Evolutionary conservation across 2,113 vertebrate genomes (phyloP).

Genomic region (Saccopteryx leptura): DNA sequence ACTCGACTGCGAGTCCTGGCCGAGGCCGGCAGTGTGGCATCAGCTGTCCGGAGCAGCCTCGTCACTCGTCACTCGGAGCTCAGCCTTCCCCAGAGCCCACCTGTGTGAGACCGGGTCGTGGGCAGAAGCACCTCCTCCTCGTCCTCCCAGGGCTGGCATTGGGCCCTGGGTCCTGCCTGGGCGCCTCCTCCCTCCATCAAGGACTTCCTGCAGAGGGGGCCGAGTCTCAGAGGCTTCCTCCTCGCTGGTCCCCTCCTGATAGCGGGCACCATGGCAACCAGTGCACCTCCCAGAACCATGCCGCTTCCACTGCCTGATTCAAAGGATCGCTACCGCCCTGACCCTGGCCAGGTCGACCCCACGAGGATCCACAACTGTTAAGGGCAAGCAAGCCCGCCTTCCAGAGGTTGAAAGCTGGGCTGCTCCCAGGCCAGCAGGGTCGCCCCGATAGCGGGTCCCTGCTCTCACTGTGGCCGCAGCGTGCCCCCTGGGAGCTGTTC

Average conservation of each 20-base stretch:
- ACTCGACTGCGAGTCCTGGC: background rate
- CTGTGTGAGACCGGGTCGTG: background rate
- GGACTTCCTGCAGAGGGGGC: background rate
- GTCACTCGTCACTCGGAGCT: background rate
- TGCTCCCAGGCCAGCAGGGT: background rate
- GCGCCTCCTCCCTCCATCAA: accelerated
- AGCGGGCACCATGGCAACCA: conserved; percentile 12
- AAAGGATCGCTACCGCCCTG: background rate
- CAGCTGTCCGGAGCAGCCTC: background rate
- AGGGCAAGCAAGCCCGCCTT: background rate
- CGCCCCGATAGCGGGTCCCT: background rate
- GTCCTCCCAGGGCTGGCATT: background rate
- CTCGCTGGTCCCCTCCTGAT: background rate
- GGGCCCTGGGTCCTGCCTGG: background rate
- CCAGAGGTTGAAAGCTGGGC: background rate
- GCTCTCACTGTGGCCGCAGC: background rate
- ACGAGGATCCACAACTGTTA: background rate
- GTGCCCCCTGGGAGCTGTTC: background rate
- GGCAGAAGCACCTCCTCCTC: background rate
- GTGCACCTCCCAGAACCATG: background rate
- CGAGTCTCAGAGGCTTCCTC: background rate
- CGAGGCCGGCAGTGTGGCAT: background rate
- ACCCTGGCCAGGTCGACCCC: background rate
- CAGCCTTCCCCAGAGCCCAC: background rate
- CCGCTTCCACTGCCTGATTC: background rate